phyloP scores from a whole-genome alignment of 1,140 invertebrate genomes.

The Elymnias hypermnestra region DNA sequence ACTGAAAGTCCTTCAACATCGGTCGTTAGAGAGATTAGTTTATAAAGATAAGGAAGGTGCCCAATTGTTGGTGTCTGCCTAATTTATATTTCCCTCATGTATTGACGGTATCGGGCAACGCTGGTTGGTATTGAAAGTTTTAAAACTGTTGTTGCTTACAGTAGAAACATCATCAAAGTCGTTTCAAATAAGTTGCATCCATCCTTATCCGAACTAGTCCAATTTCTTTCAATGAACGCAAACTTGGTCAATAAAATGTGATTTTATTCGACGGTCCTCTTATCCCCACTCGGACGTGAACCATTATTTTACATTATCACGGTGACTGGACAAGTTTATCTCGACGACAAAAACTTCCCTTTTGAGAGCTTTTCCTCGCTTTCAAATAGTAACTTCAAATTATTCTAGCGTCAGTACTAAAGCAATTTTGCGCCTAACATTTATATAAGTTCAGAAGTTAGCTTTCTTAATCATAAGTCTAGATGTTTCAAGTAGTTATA shows the following conservation, averaged over 20 bases:
- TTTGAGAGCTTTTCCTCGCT: slow-evolving; percentile 23
- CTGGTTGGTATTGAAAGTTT: too few species aligned
- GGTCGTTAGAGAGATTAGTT: too few species aligned
- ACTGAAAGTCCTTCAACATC: too few species aligned
- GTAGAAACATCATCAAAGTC: too few species aligned
- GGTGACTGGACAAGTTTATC: slow-evolving; percentile 50
- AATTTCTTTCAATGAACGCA: slow-evolving; percentile 61
- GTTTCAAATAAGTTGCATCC: slow-evolving; percentile 50
- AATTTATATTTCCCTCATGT: too few species aligned
- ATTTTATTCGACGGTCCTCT: slow-evolving; percentile 49
- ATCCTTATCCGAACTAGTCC: slow-evolving; percentile 33
- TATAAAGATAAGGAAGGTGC: too few species aligned
- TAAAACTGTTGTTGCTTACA: too few species aligned
- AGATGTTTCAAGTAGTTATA: neutral
- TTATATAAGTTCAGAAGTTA: slow-evolving; percentile 15
- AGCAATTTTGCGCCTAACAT: slow-evolving; percentile 23
- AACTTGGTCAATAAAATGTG: slow-evolving; percentile 59
- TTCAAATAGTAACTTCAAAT: slow-evolving; percentile 28
- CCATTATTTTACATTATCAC: slow-evolving; percentile 67
- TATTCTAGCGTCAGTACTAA: slow-evolving; percentile 27
- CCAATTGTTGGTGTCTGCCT: too few species aligned
- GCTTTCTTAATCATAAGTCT: slow-evolving; percentile 1
- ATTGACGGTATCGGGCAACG: too few species aligned
- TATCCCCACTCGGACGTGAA: slow-evolving; percentile 47
- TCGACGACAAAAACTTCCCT: slow-evolving; percentile 34